phyloP scores from a whole-genome alignment of 2,888 invertebrate species.

The Mythimna vitellina region DNA sequence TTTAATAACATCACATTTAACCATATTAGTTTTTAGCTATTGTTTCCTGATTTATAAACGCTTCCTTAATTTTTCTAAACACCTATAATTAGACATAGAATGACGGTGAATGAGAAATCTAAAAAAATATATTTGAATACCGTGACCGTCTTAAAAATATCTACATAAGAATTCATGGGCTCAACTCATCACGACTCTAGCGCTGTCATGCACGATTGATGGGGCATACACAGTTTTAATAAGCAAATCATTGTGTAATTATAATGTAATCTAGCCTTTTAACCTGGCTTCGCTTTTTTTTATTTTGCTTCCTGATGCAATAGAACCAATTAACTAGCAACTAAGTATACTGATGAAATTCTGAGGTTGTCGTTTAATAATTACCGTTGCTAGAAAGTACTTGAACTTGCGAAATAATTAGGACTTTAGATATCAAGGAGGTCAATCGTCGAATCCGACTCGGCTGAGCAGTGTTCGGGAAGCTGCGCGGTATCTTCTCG shows the following conservation, averaged over 20 bases:
- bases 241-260: slow-evolving; percentile 37
- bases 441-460: too few species aligned
- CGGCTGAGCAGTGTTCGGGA: too few species aligned
- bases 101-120: slow-evolving; percentile 30
- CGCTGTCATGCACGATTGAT: slow-evolving; percentile 54
- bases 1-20: slow-evolving; percentile 21
- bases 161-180: slow-evolving; percentile 41
- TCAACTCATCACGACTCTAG: slow-evolving; percentile 55
- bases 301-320: neutral
- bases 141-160: slow-evolving; percentile 47
- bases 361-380: neutral
- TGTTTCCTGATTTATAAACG: slow-evolving; percentile 53
- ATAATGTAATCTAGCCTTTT: slow-evolving; percentile 36
- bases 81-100: slow-evolving; percentile 43
- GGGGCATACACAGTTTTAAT: slow-evolving; percentile 49
- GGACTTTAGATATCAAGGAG: too few species aligned
- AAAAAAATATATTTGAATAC: slow-evolving; percentile 45
- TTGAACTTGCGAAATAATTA: too few species aligned
- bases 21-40: slow-evolving; percentile 17
- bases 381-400: too few species aligned
- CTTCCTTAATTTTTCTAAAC: slow-evolving; percentile 58
- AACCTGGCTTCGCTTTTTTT: slow-evolving; percentile 9
- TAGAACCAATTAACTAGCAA: neutral
- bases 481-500: too few species aligned
- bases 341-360: neutral